phyloP scores from a whole-genome alignment of 2,113 vertebrate genomes.

The Thermophis baileyi region DNA sequence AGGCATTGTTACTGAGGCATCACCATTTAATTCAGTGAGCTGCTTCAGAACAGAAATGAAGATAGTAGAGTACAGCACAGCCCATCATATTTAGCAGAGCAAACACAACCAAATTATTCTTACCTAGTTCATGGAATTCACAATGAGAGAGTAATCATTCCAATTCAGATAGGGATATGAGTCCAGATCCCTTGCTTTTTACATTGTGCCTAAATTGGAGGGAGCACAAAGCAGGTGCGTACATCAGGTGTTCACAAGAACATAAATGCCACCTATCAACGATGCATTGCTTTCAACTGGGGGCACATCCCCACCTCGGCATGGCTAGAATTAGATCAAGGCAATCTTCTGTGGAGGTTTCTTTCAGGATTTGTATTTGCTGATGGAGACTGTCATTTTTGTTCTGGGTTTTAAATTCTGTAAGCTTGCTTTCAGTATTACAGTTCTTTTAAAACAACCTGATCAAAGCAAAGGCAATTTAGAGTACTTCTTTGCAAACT shows the following conservation, averaged over 20 bases:
- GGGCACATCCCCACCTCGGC: neutral
- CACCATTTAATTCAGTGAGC: constrained; percentile 14
- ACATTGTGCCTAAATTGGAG: neutral
- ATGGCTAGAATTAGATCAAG: neutral
- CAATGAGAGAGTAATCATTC: constrained; percentile 55
- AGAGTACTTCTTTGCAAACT: constrained; percentile 52
- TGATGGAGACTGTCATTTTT: constrained; percentile 68
- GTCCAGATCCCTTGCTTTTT: neutral
- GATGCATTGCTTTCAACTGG: neutral
- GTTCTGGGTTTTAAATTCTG: constrained; percentile 38
- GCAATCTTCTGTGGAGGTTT: constrained; percentile 54
- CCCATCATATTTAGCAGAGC: constrained; percentile 57
- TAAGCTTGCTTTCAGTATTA: constrained; percentile 17
- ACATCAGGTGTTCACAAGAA: neutral
- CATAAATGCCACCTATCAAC: neutral
- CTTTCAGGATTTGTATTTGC: constrained; percentile 73
- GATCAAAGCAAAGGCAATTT: constrained; percentile 63
- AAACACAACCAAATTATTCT: constrained; percentile 57
- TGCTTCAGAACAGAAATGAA: constrained; percentile 8
- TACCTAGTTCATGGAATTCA: constrained; percentile 64
- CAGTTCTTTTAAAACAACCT: constrained; percentile 52
- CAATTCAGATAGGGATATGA: neutral
- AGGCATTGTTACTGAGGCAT: neutral
- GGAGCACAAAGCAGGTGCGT: neutral
- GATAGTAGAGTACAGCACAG: neutral